Evolutionary conservation across 2,888 invertebrate species (phyloP).

Genomic region (Epinotia nisella): DNA sequence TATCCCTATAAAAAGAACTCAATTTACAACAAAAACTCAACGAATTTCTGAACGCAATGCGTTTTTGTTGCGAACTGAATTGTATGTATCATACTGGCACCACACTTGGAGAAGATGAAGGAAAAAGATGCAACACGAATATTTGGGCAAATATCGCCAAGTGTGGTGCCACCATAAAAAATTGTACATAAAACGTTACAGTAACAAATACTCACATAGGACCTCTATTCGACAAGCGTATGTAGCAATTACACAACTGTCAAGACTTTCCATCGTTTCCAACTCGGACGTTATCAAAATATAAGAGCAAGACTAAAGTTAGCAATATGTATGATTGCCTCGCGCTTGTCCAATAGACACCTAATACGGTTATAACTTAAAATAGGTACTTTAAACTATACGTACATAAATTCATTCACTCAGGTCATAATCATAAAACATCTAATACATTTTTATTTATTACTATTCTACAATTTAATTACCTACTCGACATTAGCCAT

Average conservation of each 20-base stretch:
- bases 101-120: too few species aligned
- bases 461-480: not conserved
- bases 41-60: not conserved
- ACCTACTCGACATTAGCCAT: conserved; percentile 13
- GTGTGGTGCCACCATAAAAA: too few species aligned
- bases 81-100: too few species aligned
- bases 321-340: not conserved
- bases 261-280: not conserved
- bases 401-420: not conserved
- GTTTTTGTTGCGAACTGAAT: not conserved
- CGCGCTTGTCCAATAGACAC: not conserved
- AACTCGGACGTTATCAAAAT: not conserved
- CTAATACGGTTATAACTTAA: conserved; percentile 1
- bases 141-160: too few species aligned
- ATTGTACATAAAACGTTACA: conserved; percentile 12
- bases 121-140: too few species aligned
- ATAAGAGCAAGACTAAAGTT: not conserved
- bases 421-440: conserved; percentile 10
- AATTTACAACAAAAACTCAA: not conserved
- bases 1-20: not conserved
- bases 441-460: not conserved
- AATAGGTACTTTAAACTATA: not conserved
- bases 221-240: conserved; percentile 5
- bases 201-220: not conserved
- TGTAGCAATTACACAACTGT: not conserved